These are phyloP conservation scores for Ianthella basta DNA, from an alignment of 37 sponge, comb jelly and placozoan species.

Conservation along the genomic window DNA sequence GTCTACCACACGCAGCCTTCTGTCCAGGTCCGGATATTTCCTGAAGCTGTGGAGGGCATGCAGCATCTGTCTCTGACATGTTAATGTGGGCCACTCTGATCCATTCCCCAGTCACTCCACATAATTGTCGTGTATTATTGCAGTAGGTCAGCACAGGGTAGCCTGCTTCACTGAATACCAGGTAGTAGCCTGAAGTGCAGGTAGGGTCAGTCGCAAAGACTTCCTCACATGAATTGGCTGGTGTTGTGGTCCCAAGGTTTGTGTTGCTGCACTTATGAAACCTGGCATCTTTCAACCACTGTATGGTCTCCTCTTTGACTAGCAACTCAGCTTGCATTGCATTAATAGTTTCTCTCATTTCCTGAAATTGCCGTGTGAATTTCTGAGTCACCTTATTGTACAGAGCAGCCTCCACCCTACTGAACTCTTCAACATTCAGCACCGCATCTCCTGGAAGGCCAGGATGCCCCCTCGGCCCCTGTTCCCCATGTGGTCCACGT, in stretches of 20 bases:
- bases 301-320: background rate
- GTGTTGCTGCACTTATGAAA: background rate
- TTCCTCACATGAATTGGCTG: background rate
- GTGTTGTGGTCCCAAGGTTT: background rate
- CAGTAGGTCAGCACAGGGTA: background rate
- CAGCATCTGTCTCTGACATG: conserved; percentile 3
- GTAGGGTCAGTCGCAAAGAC: background rate
- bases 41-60: background rate
- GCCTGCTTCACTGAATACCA: background rate
- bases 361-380: background rate
- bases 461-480: background rate
- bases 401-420: background rate
- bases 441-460: too few species aligned
- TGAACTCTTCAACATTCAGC: background rate
- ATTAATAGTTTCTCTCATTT: background rate
- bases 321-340: background rate
- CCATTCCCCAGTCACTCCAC: conserved; percentile 13
- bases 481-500: background rate
- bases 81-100: background rate
- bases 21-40: too few species aligned
- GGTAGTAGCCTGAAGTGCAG: conserved; percentile 11
- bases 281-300: background rate
- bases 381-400: background rate
- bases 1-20: conserved; percentile 6
- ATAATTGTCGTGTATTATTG: background rate